A percentile compares a stretch with the other conserved stretches of the same genome.
phyloP scores from a whole-genome alignment of 2,113 vertebrate genomes.

The Alethe diademata region DNA sequence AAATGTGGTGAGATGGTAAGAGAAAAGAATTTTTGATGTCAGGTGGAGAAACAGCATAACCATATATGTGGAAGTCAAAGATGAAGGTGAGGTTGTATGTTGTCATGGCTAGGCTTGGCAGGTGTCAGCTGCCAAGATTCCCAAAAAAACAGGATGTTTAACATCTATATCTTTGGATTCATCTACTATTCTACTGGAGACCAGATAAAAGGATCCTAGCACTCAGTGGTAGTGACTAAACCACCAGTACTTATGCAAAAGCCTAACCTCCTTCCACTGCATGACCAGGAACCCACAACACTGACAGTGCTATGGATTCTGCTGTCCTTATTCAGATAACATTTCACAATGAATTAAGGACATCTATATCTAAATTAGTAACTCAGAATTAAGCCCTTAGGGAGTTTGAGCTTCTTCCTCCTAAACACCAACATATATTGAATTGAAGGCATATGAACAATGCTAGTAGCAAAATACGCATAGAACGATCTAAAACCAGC shows the following conservation, averaged over 20 bases:
- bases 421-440: not conserved
- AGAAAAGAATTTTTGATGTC: not conserved
- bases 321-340: not conserved
- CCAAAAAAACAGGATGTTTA: not conserved
- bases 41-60: not conserved
- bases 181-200: not conserved
- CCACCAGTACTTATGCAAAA: not conserved
- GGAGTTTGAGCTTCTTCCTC: not conserved
- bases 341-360: not conserved
- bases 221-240: not conserved
- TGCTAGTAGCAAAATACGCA: not conserved
- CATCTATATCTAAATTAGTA: not conserved
- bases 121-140: not conserved
- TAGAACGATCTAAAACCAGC: not conserved
- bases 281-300: not conserved
- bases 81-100: not conserved
- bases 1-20: not conserved
- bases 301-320: not conserved
- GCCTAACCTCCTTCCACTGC: not conserved
- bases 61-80: fast-evolving
- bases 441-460: not conserved
- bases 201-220: not conserved
- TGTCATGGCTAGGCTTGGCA: not conserved
- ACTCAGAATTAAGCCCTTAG: not conserved
- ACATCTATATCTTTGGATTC: not conserved